Conservation (phyloP, 2,888 invertebrate genomes). For the Brachycybe producta region DNA sequence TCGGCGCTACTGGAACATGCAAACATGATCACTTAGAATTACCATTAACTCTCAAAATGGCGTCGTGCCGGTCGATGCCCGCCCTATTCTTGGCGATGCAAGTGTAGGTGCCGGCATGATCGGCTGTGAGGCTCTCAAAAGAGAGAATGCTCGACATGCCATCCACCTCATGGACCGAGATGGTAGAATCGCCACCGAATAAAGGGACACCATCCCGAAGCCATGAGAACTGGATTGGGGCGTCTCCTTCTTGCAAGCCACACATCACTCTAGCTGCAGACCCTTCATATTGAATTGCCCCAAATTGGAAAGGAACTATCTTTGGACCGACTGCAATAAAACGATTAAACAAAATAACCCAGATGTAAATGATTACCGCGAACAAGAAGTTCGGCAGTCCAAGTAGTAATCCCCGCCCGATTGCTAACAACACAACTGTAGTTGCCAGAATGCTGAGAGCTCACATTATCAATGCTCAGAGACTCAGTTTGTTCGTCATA, state of each 20-base stretch:
- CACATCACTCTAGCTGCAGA: slow-evolving; percentile 68
- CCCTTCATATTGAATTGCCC: slow-evolving; percentile 58
- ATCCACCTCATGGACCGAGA: no score
- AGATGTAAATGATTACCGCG: slow-evolving; percentile 6
- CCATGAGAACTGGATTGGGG: slow-evolving; percentile 65
- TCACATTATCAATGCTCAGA: slow-evolving; percentile 30
- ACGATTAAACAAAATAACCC: not conserved
- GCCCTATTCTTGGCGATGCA: not conserved
- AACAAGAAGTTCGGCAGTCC: slow-evolving; percentile 12
- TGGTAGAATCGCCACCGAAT: slow-evolving; percentile 24
- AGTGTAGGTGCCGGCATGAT: slow-evolving; percentile 23
- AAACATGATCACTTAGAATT: slow-evolving; percentile 35
- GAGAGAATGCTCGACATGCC: slow-evolving; percentile 41
- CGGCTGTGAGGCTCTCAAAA: slow-evolving; percentile 26
- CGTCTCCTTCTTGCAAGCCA: slow-evolving; percentile 65
- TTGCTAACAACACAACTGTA: slow-evolving; percentile 28
- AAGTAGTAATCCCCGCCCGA: slow-evolving; percentile 6
- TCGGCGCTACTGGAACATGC: slow-evolving; percentile 15
- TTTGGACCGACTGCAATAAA: slow-evolving; percentile 13
- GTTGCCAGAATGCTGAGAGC: slow-evolving; percentile 31
- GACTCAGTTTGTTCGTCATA: slow-evolving; percentile 29
- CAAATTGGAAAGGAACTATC: slow-evolving; percentile 70
- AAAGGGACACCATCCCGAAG: slow-evolving; percentile 52
- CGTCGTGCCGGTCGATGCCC: slow-evolving; percentile 55
- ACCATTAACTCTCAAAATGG: slow-evolving; percentile 69